Evolutionary conservation across 2,113 vertebrate species (phyloP), one percentile per base, ranked within the genome.

Genomic region (Acanthisitta chloris): DNA sequence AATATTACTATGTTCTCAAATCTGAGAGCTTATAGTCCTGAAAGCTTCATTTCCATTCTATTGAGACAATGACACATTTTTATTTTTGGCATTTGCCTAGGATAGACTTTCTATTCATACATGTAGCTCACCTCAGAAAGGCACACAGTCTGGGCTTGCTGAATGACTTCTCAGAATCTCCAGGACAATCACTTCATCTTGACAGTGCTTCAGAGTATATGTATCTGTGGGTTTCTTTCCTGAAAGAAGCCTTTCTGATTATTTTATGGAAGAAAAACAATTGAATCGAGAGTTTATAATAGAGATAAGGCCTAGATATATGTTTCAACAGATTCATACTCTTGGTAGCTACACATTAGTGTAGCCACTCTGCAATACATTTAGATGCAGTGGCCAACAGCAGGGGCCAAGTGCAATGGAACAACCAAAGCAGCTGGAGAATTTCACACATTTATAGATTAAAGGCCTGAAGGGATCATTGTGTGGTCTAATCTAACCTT

Each of bases 401-500:
- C 65, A 67, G 59, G 72, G 38, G 14, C 26, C 80, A 72, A 43
- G 42, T 54, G 29, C 78, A 89, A 84, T 43, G 36, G 57, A 79
- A 48, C 46, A 96, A 84, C 42, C 23, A 89, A 87, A 93, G 36
- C 46, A 89, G 38, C 26, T 64, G 46, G 48, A 76, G 34, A 81
- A 73, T 51, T 86, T 66, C 14, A 72, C 49, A 88, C 36, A 80
- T 96, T 52, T 69, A 73, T 83, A 70, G 76, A 86, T 69, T 45
- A 83, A 82, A 86, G 62, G 82, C 86, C 94, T 80, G 54, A 95
- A 76, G 84, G 81, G 42, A 91, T 91, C 91, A 42, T 14, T 55
- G 69, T 66, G 64, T 81, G 33, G 78, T 62, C 86, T 62, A 70
- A 86, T 86, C 55, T 66, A 88, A 94, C 77, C 20, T 81, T 91